Conservation (phyloP, 2,888 invertebrate species). For the Psococerastis gibbosa region DNA sequence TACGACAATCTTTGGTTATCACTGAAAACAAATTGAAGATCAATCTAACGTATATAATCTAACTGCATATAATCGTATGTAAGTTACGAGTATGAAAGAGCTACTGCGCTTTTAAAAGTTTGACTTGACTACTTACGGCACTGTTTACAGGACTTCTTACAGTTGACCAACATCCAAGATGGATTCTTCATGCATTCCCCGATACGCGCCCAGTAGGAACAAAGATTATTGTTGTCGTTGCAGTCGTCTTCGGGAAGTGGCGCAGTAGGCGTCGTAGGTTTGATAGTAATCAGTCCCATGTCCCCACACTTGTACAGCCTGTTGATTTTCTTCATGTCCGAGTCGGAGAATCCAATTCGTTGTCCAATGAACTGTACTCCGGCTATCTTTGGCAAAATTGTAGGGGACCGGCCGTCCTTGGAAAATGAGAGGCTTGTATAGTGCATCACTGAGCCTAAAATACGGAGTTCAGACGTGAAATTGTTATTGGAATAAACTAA, state of each 20-base stretch:
- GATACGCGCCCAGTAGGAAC: slow-evolving; percentile 19
- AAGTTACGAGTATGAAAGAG: too few relatives aligned
- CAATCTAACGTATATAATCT: too few relatives aligned
- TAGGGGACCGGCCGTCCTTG: slow-evolving; percentile 25
- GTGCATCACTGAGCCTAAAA: slow-evolving; percentile 21
- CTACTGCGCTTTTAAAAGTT: too few relatives aligned
- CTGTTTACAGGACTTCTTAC: slow-evolving; percentile 20
- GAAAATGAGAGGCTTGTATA: slow-evolving; percentile 32
- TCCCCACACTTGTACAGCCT: slow-evolving; percentile 13
- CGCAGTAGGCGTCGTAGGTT: slow-evolving; percentile 20
- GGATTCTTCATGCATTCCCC: slow-evolving; percentile 21
- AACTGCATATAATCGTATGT: too few relatives aligned
- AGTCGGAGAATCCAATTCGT: slow-evolving; percentile 21
- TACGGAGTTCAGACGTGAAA: not conserved
- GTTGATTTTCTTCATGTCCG: slow-evolving; percentile 9
- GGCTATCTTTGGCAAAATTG: slow-evolving; percentile 25
- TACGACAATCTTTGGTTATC: too few relatives aligned
- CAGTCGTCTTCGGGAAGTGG: slow-evolving; percentile 15
- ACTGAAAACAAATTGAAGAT: too few relatives aligned
- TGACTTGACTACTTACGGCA: slow-evolving; percentile 20
- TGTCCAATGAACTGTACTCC: slow-evolving; percentile 22
- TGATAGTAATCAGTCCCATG: slow-evolving; percentile 20
- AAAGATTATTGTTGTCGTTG: slow-evolving; percentile 18
- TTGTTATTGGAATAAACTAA: not conserved
- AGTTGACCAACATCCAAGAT: slow-evolving; percentile 22